These are phyloP conservation scores for Panulirus ornatus DNA, from an alignment of 1,140 invertebrate species.

Conservation along the genomic window DNA sequence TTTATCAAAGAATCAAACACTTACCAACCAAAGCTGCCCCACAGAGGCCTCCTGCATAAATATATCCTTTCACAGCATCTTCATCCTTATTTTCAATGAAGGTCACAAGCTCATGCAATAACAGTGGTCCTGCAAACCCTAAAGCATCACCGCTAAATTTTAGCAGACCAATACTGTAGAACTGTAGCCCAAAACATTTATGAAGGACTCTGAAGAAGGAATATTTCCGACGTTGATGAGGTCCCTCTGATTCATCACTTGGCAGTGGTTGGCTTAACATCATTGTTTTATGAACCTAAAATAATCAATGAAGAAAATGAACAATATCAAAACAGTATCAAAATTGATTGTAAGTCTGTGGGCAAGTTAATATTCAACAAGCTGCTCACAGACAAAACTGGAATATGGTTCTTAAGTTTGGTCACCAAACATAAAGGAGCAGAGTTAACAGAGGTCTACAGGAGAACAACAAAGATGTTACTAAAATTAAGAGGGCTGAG, in stretches of 20 bases:
- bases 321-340: too few relatives aligned
- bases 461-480: too few relatives aligned
- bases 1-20: conserved; percentile 44
- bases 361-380: too few relatives aligned
- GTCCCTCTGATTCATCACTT: conserved; percentile 60
- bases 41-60: conserved; percentile 88
- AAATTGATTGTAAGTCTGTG: too few relatives aligned
- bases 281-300: conserved; percentile 73
- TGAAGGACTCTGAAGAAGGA: conserved; percentile 88
- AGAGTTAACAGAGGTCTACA: too few relatives aligned
- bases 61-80: conserved; percentile 85
- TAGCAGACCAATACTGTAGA: conserved; percentile 92
- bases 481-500: too few relatives aligned
- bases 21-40: conserved; percentile 83
- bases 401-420: too few relatives aligned
- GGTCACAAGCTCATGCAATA: conserved; percentile 89
- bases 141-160: conserved; percentile 90
- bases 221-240: conserved; percentile 76
- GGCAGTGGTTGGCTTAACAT: conserved; percentile 74
- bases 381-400: too few relatives aligned
- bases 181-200: conserved; percentile 90
- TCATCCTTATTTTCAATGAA: conserved; percentile 88
- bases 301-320: too few relatives aligned
- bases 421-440: too few relatives aligned
- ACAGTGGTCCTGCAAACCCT: conserved; percentile 92